Evolutionary conservation across 1,140 invertebrate genomes (phyloP).

Genomic region (Danaus melanippus): DNA sequence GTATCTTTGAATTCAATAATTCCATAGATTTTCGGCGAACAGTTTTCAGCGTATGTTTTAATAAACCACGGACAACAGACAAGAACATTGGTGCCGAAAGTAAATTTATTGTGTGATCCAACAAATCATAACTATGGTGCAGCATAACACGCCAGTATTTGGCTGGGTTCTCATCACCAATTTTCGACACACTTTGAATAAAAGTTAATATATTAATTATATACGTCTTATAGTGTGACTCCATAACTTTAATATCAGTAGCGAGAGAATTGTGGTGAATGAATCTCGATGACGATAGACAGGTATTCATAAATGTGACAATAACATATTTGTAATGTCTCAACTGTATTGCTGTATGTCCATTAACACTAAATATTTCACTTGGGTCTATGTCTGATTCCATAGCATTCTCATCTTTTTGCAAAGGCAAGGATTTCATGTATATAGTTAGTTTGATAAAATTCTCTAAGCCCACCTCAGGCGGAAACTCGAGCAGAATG

Average conservation of each 20-base stretch:
- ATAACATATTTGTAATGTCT: conserved; percentile 87
- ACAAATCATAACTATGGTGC: conserved; percentile 82
- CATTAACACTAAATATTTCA: conserved; percentile 78
- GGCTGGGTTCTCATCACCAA: conserved; percentile 74
- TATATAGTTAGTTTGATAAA: conserved; percentile 79
- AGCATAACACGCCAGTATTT: conserved; percentile 88
- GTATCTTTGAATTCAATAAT: conserved; percentile 84
- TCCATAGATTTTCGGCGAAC: conserved; percentile 88
- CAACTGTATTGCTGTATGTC: conserved; percentile 80
- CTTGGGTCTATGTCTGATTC: conserved; percentile 53
- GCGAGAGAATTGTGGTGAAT: conserved; percentile 75
- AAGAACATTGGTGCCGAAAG: conserved; percentile 85
- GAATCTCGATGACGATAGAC: conserved; percentile 79
- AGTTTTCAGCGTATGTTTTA: conserved; percentile 77
- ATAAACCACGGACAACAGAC: conserved; percentile 79
- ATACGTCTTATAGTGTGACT: conserved; percentile 76
- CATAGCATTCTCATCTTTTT: conserved; percentile 68
- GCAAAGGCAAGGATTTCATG: conserved; percentile 76
- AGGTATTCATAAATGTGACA: conserved; percentile 78
- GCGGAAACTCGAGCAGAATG: conserved; percentile 77
- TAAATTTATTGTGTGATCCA: conserved; percentile 84
- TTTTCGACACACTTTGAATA: conserved; percentile 76
- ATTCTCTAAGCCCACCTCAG: conserved; percentile 75
- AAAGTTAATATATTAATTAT: conserved; percentile 79
- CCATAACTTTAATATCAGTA: conserved; percentile 68